phyloP scores from a whole-genome alignment of 2,797 vertebrate genomes.

The Chanos chanos region DNA sequence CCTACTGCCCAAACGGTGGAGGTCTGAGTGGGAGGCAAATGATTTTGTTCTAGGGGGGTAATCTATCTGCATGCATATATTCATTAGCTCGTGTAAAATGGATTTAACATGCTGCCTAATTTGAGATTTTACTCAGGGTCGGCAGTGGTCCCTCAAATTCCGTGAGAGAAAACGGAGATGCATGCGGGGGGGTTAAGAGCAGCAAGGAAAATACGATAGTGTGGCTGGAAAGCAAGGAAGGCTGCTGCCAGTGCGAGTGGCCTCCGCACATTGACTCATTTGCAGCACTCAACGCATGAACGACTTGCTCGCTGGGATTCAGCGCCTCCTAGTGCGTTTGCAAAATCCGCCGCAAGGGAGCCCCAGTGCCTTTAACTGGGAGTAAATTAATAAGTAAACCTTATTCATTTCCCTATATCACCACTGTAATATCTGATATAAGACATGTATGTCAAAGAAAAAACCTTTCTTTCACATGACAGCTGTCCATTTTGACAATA shows the following conservation, averaged over 20 bases:
- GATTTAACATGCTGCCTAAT: not conserved
- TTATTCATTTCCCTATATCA: too few species aligned
- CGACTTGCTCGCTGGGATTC: conserved; percentile 43
- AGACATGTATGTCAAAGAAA: too few species aligned
- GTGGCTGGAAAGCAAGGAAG: conserved; percentile 52
- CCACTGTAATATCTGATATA: too few species aligned
- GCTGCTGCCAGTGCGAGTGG: conserved; percentile 30
- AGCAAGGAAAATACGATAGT: conserved; percentile 65
- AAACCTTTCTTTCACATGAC: too few species aligned
- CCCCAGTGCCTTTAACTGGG: too few species aligned
- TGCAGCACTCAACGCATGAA: conserved; percentile 38
- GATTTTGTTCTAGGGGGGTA: not conserved
- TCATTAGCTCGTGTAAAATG: conserved; percentile 11
- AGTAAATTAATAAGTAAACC: too few species aligned
- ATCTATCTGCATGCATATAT: conserved; percentile 12
- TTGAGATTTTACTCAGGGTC: not conserved
- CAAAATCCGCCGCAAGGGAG: not conserved
- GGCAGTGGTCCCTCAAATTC: conserved; percentile 12
- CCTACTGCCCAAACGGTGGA: conserved; percentile 10
- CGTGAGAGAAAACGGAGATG: conserved; percentile 18
- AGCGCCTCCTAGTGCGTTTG: conserved; percentile 52
- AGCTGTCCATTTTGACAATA: too few species aligned
- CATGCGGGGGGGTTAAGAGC: conserved; percentile 24
- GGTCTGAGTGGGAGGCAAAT: not conserved
- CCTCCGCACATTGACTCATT: conserved; percentile 55